Percentiles rank a stretch among this genome's conserved stretches.
These are phyloP conservation scores for Synchiropus splendidus DNA, from an alignment of 2,113 vertebrate species.

Conservation along the genomic window DNA sequence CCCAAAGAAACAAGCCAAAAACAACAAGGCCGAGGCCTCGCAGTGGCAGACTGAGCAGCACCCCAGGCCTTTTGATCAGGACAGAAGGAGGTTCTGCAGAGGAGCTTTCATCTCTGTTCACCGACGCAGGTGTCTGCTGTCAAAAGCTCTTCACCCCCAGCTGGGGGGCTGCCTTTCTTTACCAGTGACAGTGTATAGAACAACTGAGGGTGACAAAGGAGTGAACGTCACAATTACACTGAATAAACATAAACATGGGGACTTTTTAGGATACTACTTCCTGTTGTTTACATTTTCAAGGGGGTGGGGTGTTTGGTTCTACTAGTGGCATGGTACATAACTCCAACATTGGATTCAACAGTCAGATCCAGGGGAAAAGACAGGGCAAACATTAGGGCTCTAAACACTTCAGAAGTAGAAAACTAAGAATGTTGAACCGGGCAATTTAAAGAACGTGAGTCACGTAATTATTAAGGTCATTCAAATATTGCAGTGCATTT, in stretches of 20 bases:
- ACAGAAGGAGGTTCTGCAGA: conserved; percentile 37
- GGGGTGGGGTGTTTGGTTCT: too few species aligned
- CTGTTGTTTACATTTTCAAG: not conserved
- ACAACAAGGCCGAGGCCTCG: conserved; percentile 51
- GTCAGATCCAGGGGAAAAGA: too few species aligned
- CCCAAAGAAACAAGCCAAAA: conserved; percentile 53
- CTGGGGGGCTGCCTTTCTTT: conserved; percentile 22
- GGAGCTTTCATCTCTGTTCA: conserved; percentile 62
- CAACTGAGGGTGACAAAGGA: conserved; percentile 16
- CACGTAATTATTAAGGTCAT: too few species aligned
- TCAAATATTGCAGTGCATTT: too few species aligned
- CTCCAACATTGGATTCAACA: too few species aligned
- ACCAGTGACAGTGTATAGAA: conserved; percentile 20
- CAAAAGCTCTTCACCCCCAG: conserved; percentile 47
- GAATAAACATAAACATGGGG: conserved; percentile 19
- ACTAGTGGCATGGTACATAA: too few species aligned
- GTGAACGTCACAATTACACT: conserved; percentile 11
- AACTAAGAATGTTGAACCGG: too few species aligned
- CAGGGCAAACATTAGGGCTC: too few species aligned
- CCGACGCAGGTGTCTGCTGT: conserved; percentile 59
- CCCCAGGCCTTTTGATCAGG: conserved; percentile 69
- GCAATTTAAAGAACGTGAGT: too few species aligned
- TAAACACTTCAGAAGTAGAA: too few species aligned
- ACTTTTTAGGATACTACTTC: conserved; percentile 1
- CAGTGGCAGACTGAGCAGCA: conserved; percentile 51